Evolutionary conservation across 2,888 invertebrate genomes (phyloP).

Genomic region (Cenopis cana): DNA sequence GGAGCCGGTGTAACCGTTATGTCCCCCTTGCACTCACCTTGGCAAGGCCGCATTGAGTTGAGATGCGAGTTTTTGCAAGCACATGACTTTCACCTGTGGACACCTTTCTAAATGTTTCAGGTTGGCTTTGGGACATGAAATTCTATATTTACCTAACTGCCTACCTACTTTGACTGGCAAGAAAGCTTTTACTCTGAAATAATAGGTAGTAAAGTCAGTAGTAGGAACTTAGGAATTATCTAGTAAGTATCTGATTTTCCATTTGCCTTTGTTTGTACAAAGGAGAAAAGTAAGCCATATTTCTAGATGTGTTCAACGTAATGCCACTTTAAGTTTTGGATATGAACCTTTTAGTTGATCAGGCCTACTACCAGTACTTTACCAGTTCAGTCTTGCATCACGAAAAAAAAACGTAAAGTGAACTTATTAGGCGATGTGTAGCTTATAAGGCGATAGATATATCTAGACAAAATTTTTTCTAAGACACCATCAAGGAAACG

Average conservation of each 20-base stretch:
- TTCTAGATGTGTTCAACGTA: neutral
- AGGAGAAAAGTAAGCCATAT: neutral
- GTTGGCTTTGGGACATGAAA: conserved; percentile 48
- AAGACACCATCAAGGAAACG: neutral
- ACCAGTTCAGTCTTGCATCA: neutral
- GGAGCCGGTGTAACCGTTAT: conserved; percentile 75
- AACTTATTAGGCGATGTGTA: neutral
- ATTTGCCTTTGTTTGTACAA: neutral
- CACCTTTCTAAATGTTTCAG: conserved; percentile 81
- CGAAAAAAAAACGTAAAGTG: neutral
- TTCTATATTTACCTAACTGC: conserved; percentile 21
- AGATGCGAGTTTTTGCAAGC: conserved; percentile 83
- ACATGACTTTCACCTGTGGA: conserved; percentile 83
- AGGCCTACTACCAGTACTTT: too few relatives aligned
- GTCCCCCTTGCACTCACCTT: conserved; percentile 83
- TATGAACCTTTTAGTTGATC: neutral
- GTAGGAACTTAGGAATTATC: neutral
- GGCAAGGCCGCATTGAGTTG: conserved; percentile 79
- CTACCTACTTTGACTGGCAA: neutral
- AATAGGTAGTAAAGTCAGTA: neutral
- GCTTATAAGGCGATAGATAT: neutral
- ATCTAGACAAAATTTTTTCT: too few relatives aligned
- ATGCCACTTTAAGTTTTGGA: neutral
- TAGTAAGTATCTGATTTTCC: neutral
- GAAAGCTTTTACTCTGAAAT: conserved; percentile 14